Evolutionary conservation across 2,113 vertebrate species (phyloP).

Genomic region (Trogon surrucura): DNA sequence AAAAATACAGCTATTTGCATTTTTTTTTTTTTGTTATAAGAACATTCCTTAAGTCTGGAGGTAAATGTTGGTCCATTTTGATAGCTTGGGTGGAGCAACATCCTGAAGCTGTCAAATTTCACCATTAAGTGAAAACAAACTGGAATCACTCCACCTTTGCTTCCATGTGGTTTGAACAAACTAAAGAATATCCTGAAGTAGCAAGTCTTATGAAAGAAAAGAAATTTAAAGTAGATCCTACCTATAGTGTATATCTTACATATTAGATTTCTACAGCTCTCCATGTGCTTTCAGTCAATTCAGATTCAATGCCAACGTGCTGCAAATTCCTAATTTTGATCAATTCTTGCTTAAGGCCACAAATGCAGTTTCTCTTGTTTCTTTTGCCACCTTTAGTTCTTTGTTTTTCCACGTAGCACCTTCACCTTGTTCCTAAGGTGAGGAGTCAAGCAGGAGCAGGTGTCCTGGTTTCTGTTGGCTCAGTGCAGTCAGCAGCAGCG

Average conservation of each 20-base stretch:
- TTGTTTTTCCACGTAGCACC: background rate
- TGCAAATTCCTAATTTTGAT: background rate
- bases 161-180: conserved; percentile 11
- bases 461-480: background rate
- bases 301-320: background rate
- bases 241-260: conserved; percentile 16
- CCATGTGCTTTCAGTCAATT: conserved; percentile 16
- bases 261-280: conserved; percentile 7
- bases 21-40: conserved; percentile 44
- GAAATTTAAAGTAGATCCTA: conserved; percentile 36
- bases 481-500: background rate
- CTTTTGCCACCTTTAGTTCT: background rate
- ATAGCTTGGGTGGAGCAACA: conserved; percentile 57
- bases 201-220: conserved; percentile 10
- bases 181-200: background rate
- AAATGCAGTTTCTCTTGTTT: background rate
- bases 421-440: background rate
- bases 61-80: conserved; percentile 60
- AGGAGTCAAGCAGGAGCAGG: background rate
- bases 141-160: background rate
- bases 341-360: conserved; percentile 40
- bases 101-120: background rate
- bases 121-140: conserved; percentile 2
- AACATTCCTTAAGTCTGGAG: conserved; percentile 62
- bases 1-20: conserved; percentile 34